Conservation (phyloP, 2,113 vertebrate species). For the Heteronetta atricapilla region DNA sequence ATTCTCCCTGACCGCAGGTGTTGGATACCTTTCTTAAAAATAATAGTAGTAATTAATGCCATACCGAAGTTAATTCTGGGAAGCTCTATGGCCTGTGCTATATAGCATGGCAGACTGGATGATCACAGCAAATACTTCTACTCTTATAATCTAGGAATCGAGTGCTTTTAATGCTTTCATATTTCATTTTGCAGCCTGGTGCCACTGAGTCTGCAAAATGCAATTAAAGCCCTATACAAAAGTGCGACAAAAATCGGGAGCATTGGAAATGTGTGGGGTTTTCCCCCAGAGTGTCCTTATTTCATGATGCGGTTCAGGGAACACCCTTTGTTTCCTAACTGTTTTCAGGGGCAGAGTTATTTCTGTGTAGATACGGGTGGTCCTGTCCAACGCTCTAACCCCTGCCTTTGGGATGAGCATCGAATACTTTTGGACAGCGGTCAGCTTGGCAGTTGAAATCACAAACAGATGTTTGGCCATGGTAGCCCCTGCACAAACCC, state of each 20-base stretch:
- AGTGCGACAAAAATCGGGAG: background rate
- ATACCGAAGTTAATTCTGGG: background rate
- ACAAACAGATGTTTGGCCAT: conserved; percentile 61
- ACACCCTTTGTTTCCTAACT: background rate
- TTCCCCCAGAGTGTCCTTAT: background rate
- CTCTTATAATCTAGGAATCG: background rate
- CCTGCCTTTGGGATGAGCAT: background rate
- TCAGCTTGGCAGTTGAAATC: conserved; percentile 46
- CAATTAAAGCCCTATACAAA: background rate
- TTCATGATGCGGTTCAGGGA: conserved; percentile 9
- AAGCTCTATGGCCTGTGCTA: background rate
- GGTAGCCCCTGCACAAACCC: background rate
- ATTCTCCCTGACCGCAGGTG: background rate
- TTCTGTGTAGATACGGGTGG: conserved; percentile 16
- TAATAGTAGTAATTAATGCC: background rate
- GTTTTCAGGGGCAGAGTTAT: background rate
- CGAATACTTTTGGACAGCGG: conserved; percentile 30
- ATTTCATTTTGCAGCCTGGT: conserved; percentile 34
- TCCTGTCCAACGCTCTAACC: background rate
- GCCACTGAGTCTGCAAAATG: conserved; percentile 23
- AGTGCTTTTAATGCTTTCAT: background rate
- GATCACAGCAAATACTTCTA: background rate
- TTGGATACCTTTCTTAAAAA: background rate
- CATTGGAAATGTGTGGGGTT: background rate
- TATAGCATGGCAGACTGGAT: background rate